phyloP scores from a whole-genome alignment of 2,888 invertebrate genomes.

The Charanyca ferruginea region DNA sequence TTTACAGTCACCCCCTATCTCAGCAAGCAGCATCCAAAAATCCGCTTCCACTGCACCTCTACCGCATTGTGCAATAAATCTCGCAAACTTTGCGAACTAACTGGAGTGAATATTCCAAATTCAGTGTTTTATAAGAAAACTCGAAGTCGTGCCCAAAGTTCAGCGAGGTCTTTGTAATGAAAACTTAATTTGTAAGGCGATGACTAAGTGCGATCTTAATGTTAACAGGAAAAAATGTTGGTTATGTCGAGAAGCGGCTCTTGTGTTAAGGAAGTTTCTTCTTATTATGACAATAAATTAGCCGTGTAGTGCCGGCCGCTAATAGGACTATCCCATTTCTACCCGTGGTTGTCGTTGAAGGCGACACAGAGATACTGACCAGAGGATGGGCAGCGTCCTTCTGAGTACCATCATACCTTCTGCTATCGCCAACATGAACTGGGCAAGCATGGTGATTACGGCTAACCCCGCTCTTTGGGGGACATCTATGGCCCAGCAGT shows the following conservation, averaged over 20 bases:
- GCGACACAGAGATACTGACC: too few relatives aligned
- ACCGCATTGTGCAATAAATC: slow-evolving; percentile 69
- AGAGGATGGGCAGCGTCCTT: too few relatives aligned
- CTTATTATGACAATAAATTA: background rate
- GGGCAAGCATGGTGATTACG: too few relatives aligned
- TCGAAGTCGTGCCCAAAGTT: slow-evolving; percentile 40
- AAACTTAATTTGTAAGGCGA: slow-evolving; percentile 59
- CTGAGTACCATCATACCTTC: too few relatives aligned
- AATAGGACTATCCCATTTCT: too few relatives aligned
- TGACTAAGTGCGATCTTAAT: slow-evolving; percentile 48
- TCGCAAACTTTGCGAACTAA: slow-evolving; percentile 64
- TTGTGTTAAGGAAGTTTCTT: background rate
- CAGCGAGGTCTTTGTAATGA: slow-evolving; percentile 58
- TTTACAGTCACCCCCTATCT: background rate
- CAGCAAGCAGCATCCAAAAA: slow-evolving; percentile 23
- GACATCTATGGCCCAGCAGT: too few relatives aligned
- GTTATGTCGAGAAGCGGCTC: background rate
- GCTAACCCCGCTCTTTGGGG: too few relatives aligned
- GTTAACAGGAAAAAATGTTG: slow-evolving; percentile 18
- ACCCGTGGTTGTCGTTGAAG: too few relatives aligned
- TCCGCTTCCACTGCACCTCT: slow-evolving; percentile 46
- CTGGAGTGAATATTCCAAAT: slow-evolving; percentile 59
- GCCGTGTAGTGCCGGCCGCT: too few relatives aligned
- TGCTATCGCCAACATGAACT: too few relatives aligned
- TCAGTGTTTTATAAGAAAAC: slow-evolving; percentile 61